phyloP scores from a whole-genome alignment of 1,140 invertebrate species.

The Lanistes nyassanus region DNA sequence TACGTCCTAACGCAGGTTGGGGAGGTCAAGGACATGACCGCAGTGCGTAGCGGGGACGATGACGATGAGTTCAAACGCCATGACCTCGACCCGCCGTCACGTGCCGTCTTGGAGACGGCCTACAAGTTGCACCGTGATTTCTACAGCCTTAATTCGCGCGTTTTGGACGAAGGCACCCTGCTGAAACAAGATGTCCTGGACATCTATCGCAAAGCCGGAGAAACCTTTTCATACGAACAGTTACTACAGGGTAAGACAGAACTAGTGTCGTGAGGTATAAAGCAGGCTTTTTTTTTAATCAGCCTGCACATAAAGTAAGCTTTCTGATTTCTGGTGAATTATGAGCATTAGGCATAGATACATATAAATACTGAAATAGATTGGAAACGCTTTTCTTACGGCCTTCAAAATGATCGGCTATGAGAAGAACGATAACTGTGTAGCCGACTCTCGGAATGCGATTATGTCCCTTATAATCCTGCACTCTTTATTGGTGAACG shows the following conservation, averaged over 20 bases:
- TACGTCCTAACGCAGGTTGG: slow-evolving; percentile 13
- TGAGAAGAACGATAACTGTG: no score
- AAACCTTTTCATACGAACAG: slow-evolving; percentile 52
- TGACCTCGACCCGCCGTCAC: slow-evolving; percentile 46
- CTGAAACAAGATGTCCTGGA: slow-evolving; percentile 51
- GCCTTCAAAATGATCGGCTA: no score
- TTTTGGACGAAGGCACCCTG: slow-evolving; percentile 47
- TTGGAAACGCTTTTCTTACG: no score
- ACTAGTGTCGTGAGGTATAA: no score
- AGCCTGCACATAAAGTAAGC: no score
- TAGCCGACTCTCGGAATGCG: no score
- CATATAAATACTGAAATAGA: no score
- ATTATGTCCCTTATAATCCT: no score
- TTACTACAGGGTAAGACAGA: slow-evolving; percentile 45
- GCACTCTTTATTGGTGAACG: no score
- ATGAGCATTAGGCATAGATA: no score
- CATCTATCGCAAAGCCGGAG: slow-evolving; percentile 46
- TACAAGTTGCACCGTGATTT: slow-evolving; percentile 47
- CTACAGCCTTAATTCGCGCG: slow-evolving; percentile 46
- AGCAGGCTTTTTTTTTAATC: no score
- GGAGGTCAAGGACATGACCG: slow-evolving; percentile 14
- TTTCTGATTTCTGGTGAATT: no score
- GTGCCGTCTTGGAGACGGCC: slow-evolving; percentile 40
- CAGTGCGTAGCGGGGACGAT: slow-evolving; percentile 31
- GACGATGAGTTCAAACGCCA: slow-evolving; percentile 47